Evolutionary conservation across 2,888 invertebrate genomes (phyloP).

Genomic region (Diadegma fenestrale): DNA sequence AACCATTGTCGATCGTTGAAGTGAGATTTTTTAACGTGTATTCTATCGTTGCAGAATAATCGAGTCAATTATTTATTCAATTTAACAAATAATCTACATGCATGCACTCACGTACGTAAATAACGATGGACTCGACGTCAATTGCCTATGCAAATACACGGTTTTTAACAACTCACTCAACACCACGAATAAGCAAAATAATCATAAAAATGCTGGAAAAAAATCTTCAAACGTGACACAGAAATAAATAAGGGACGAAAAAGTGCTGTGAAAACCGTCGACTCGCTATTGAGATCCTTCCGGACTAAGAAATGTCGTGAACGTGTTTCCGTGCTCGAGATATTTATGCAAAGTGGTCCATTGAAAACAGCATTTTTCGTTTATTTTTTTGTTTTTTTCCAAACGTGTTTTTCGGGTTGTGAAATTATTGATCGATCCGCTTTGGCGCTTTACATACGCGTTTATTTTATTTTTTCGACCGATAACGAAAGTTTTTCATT

Average conservation of each 20-base stretch:
- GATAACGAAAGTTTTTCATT: not conserved
- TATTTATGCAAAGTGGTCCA: conserved; percentile 57
- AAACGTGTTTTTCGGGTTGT: conserved; percentile 13
- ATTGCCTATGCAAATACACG: not conserved
- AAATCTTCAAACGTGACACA: not conserved
- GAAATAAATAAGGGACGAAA: conserved; percentile 6
- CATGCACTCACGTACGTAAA: conserved; percentile 59
- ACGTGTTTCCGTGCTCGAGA: conserved; percentile 53
- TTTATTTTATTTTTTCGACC: not conserved
- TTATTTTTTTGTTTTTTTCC: conserved; percentile 9
- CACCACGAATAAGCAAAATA: not conserved
- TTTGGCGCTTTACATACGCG: not conserved
- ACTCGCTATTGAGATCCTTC: conserved; percentile 1
- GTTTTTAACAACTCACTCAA: not conserved
- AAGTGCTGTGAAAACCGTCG: conserved; percentile 48
- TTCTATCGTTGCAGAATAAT: conserved; percentile 17
- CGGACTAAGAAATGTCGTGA: conserved; percentile 24
- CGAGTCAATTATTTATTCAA: not conserved
- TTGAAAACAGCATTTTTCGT: conserved; percentile 12
- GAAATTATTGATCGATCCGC: not conserved
- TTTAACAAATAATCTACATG: conserved; percentile 31
- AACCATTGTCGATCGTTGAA: conserved; percentile 53
- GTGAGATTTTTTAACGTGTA: conserved; percentile 36
- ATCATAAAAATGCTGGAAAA: not conserved
- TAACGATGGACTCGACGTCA: conserved; percentile 5